Percentiles rank a stretch among this genome's conserved stretches.
Evolutionary conservation across 2,797 vertebrate species (phyloP).

Genomic region (Limnodromus scolopaceus): DNA sequence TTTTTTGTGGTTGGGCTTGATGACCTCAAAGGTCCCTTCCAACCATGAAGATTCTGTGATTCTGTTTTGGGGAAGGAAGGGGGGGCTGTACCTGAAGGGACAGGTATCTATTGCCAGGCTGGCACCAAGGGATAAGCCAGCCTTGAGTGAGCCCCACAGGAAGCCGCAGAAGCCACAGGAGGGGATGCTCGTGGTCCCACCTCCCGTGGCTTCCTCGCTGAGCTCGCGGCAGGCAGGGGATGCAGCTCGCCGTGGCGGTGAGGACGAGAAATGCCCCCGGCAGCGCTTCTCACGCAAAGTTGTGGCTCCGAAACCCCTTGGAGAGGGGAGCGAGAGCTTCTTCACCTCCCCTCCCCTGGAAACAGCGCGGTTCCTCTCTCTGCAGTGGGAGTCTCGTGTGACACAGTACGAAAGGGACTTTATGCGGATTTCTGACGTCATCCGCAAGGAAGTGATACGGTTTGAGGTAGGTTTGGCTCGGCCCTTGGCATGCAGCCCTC

Average conservation of each 20-base stretch:
- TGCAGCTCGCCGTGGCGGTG: fast-evolving
- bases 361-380: neutral
- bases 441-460: conserved; percentile 92
- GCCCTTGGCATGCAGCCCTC: fast-evolving
- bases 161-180: neutral
- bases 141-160: neutral
- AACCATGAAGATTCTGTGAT: too few species aligned
- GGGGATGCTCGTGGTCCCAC: neutral
- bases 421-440: conserved; percentile 90
- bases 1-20: too few species aligned
- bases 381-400: conserved; percentile 94
- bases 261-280: neutral
- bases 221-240: neutral
- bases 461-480: conserved; percentile 86
- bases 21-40: too few species aligned
- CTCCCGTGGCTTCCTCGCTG: fast-evolving
- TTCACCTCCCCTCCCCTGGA: neutral
- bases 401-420: conserved; percentile 96
- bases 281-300: fast-evolving
- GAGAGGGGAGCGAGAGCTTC: neutral
- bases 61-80: neutral
- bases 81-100: neutral
- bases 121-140: neutral
- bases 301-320: fast-evolving
- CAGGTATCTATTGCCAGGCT: neutral